Conservation (phyloP, 1,140 invertebrate genomes). For the Trigoniulus corallinus region DNA sequence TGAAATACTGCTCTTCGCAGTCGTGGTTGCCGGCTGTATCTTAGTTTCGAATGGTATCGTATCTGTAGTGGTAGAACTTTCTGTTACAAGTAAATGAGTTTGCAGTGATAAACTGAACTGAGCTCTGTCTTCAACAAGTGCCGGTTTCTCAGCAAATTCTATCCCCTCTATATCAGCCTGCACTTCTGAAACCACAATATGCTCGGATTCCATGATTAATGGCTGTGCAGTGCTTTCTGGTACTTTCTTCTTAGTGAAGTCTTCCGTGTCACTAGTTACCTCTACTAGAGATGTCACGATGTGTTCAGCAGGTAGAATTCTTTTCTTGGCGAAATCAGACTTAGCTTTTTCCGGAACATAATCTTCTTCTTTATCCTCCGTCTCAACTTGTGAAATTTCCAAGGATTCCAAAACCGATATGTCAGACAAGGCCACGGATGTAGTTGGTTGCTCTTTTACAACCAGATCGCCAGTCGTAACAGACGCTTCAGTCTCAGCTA, state of each 20-base stretch:
- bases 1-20: not conserved
- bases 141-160: not conserved
- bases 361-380: constrained; percentile 27
- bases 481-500: not conserved
- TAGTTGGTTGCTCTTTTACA: constrained; percentile 10
- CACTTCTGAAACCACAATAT: not conserved
- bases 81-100: not conserved
- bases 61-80: not conserved
- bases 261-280: not conserved
- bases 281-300: not conserved
- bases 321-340: not conserved
- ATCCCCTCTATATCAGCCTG: not conserved
- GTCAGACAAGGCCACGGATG: not conserved
- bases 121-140: not conserved
- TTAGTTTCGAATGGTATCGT: not conserved
- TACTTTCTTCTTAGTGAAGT: not conserved
- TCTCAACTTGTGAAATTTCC: constrained; percentile 28
- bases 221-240: not conserved
- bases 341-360: not conserved
- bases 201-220: not conserved
- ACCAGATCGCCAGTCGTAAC: constrained; percentile 15
- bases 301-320: not conserved
- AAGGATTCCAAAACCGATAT: constrained; percentile 22
- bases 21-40: not conserved
- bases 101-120: not conserved